Evolutionary conservation across 1,140 invertebrate species (phyloP), one percentile per base, ranked within the genome.

Genomic region (Diachasmimorpha longicaudata): DNA sequence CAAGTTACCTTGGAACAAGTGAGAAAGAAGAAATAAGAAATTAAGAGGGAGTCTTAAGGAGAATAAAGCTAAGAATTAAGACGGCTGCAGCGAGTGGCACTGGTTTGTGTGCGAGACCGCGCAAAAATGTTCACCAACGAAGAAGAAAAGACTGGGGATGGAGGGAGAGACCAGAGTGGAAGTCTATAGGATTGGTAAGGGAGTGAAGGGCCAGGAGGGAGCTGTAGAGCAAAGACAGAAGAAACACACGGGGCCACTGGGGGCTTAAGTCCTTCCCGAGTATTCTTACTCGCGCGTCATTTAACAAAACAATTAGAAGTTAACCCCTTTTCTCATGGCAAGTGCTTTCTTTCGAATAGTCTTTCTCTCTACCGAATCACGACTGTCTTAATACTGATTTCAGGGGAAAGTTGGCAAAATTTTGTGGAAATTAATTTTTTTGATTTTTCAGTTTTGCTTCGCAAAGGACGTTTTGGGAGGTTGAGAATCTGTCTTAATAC

Each of bases 291-390:
- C 84, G 86, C 87, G 87, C 86, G 86, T 89, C 88, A 89, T 89
- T 89, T 89, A 89, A 89, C 88, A 89, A 89, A 89, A 89, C 88
- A 89, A 89, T 89, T 89, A 89, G 86, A 88, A 88, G 87, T 88
- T 89, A 89, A 89, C 88, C 85, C 88, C 87, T 87, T 89, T 85
- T 77, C 77, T 74, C 69, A 63, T 68, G 71, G 39, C 23, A 36
- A 58, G 73, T 85, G 84, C 81, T 85, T 89, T 85, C 83, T 83
- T 85, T 82, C 72, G 79, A 81, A 81, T 87, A 82, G 76, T 76
- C 78, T 68, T 66, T 46, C 68, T 72, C 75, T 71, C 58, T 4
- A 4, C 21, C 9, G 11, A 63, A 63, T 63, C 9, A 63, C 11
- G 23, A 5, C 14, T 25, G 21, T 25, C 10, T 14, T 25, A 11